Evolutionary conservation across 2,888 invertebrate species (phyloP), one percentile per base, ranked within the genome.

Genomic region (Helobdella robusta): DNA sequence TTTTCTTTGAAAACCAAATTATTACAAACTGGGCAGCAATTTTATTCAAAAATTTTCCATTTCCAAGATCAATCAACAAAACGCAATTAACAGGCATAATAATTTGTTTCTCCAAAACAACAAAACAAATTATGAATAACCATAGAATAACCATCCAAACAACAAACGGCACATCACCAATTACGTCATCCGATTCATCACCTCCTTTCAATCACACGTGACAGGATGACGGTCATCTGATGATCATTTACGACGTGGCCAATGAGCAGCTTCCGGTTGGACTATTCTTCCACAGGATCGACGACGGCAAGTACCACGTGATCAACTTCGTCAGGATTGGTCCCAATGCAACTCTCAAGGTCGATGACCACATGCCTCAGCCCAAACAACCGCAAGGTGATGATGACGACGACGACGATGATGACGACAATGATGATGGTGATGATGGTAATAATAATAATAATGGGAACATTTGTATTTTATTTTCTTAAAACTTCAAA

Each of bases 191-290:
- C n/a, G n/a, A n/a, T n/a, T n/a, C n/a, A n/a, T n/a, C n/a, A n/a
- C n/a, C n/a, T n/a, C n/a, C n/a, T n/a, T n/a, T n/a, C n/a, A n/a
- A n/a, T n/a, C n/a, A n/a, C n/a, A n/a, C n/a, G n/a, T 40, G 44
- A 18, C 76, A 91, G 91, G 87, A 91, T 8, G 89, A 91, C 74
- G 94, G 94, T 2, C 90, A 91, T 75, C 85, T 94, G 5, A 89
- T 91, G 76, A 89, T 89, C 81, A 88, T 91, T 3, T 95, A 94
- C 82, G 94, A 94, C 78, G 87, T 95, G 80, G 93, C 94, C 0
- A 89, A 89, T 0, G 87, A 87, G 66, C 91, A 92, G 75, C 87
- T 91, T 76, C 91, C 92, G 0, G 83, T 94, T 30, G 92, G 89
- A n/a, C 66, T 67, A 46, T 52, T 69, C 8, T 70, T 68, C 35